Conservation (phyloP, 2,888 invertebrate genomes). For the Laspeyria flexula region DNA sequence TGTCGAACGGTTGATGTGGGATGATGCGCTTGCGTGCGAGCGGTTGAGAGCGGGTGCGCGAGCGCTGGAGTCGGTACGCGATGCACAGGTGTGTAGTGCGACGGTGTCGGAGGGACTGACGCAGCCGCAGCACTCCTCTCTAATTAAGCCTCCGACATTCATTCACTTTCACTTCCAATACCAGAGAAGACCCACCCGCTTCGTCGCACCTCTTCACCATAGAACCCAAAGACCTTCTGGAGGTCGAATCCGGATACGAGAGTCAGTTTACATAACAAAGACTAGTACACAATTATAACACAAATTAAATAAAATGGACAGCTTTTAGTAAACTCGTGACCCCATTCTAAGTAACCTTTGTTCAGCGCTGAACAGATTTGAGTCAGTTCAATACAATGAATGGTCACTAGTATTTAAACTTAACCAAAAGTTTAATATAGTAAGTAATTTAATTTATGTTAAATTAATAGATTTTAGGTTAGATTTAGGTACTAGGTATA, state of each 20-base stretch:
- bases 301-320: conserved; percentile 34
- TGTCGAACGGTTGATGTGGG: conserved; percentile 41
- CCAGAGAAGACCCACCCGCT: conserved; percentile 75
- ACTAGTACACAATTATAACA: conserved; percentile 44
- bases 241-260: conserved; percentile 79
- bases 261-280: conserved; percentile 61
- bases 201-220: conserved; percentile 67
- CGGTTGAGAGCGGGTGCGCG: conserved; percentile 29
- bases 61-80: conserved; percentile 44
- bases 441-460: no score
- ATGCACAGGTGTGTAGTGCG: conserved; percentile 73
- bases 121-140: conserved; percentile 80
- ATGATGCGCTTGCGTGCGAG: conserved; percentile 47
- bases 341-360: conserved; percentile 18
- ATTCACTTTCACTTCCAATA: conserved; percentile 86
- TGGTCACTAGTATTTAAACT: no score
- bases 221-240: conserved; percentile 78
- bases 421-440: no score
- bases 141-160: conserved; percentile 85
- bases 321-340: conserved; percentile 29
- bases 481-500: no score
- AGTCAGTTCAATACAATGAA: background rate
- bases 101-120: conserved; percentile 78
- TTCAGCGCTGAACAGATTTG: background rate
- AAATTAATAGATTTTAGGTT: no score